phyloP scores from a whole-genome alignment of 1,140 invertebrate species.

The Cydia amplana region DNA sequence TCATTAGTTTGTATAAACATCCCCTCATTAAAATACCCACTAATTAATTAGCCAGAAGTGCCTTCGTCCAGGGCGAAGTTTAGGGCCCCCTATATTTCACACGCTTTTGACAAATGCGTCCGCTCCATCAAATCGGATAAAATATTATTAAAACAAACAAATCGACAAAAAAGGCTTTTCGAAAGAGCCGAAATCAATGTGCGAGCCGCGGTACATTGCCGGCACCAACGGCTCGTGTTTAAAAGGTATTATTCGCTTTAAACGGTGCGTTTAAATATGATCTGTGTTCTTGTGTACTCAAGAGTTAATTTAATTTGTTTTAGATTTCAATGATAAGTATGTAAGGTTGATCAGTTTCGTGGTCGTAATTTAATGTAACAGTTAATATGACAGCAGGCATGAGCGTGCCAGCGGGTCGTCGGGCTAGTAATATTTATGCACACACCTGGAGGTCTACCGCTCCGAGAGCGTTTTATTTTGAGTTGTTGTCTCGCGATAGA shows the following conservation, averaged over 20 bases:
- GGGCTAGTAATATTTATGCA: slow-evolving; percentile 75
- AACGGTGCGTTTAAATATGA: slow-evolving; percentile 31
- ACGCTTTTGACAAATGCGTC: slow-evolving; percentile 73
- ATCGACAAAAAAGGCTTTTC: slow-evolving; percentile 76
- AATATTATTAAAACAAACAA: slow-evolving; percentile 80
- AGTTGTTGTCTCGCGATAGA: slow-evolving; percentile 64
- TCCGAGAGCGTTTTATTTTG: slow-evolving; percentile 61
- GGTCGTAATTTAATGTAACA: slow-evolving; percentile 79
- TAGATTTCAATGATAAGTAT: slow-evolving; percentile 58
- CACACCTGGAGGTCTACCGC: slow-evolving; percentile 73
- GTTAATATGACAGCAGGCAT: slow-evolving; percentile 78
- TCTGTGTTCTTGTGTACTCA: slow-evolving; percentile 35
- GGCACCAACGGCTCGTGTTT: slow-evolving; percentile 36
- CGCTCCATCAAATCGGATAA: slow-evolving; percentile 77
- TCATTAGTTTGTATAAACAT: slow-evolving; percentile 43
- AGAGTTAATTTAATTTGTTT: slow-evolving; percentile 40
- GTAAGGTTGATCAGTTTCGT: slow-evolving; percentile 64
- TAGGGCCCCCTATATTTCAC: slow-evolving; percentile 62
- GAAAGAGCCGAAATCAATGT: slow-evolving; percentile 79
- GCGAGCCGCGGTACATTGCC: slow-evolving; percentile 69
- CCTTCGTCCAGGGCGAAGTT: slow-evolving; percentile 49
- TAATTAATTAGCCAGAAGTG: slow-evolving; percentile 70
- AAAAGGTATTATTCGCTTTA: slow-evolving; percentile 42
- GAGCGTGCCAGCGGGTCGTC: slow-evolving; percentile 75
- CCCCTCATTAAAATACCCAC: slow-evolving; percentile 59